Percentiles rank a stretch among this genome's conserved stretches.
Evolutionary conservation across 2,888 invertebrate genomes (phyloP).

Genomic region (Leistus spinibarbis): DNA sequence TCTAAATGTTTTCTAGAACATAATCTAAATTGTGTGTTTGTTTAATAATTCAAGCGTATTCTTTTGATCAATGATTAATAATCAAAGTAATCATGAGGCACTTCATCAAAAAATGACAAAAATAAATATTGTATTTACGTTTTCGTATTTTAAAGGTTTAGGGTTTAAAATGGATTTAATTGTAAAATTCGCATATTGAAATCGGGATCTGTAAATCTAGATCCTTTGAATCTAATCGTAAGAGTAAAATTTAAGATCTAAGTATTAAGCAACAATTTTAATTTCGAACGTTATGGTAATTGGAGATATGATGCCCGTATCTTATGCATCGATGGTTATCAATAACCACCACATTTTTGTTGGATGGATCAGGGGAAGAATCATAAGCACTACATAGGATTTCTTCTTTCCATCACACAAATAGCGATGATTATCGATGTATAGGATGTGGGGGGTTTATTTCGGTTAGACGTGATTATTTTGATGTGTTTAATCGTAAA

Average conservation of each 20-base stretch:
- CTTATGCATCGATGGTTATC: background rate
- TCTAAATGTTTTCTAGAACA: background rate
- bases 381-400: too few relatives aligned
- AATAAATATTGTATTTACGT: background rate
- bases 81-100: background rate
- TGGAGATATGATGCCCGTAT: background rate
- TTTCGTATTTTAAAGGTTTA: background rate
- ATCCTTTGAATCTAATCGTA: background rate
- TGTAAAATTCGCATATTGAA: too few relatives aligned
- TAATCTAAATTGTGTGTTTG: background rate
- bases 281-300: background rate
- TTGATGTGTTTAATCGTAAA: background rate
- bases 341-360: background rate
- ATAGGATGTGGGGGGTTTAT: background rate
- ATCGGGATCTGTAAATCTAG: too few relatives aligned
- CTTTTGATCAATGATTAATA: background rate
- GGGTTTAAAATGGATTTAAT: background rate
- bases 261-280: too few relatives aligned
- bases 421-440: background rate
- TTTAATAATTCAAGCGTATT: background rate
- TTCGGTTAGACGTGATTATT: constrained; percentile 8
- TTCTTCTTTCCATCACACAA: background rate
- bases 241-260: too few relatives aligned
- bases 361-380: too few relatives aligned
- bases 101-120: background rate